phyloP scores from a whole-genome alignment of 2,888 invertebrate genomes.

The Lithophane socia region DNA sequence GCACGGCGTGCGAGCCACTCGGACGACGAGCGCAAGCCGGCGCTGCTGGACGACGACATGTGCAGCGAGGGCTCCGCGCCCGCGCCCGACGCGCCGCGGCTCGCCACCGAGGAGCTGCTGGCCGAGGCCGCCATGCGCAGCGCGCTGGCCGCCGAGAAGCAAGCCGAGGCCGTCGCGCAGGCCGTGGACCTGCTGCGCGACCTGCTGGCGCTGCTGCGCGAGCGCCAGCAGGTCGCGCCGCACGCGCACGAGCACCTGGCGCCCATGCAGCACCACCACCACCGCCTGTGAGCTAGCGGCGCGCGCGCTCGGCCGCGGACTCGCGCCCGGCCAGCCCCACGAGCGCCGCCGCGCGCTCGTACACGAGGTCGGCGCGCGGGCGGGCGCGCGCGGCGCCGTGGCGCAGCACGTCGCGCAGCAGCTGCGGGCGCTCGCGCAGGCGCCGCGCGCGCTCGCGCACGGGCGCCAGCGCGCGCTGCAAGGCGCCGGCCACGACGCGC shows the following conservation, averaged over 20 bases:
- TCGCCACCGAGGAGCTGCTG: slow-evolving; percentile 84
- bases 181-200: slow-evolving; percentile 80
- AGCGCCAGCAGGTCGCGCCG: slow-evolving; percentile 57
- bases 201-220: slow-evolving; percentile 89
- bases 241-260: slow-evolving; percentile 54
- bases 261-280: slow-evolving; percentile 62
- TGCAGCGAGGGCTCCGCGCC: slow-evolving; percentile 78
- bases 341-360: slow-evolving; percentile 91
- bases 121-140: slow-evolving; percentile 87
- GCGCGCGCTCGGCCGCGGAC: too few species aligned
- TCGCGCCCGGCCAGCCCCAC: slow-evolving; percentile 78
- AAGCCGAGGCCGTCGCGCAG: slow-evolving; percentile 83
- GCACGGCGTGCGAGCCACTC: slow-evolving; percentile 70
- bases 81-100: slow-evolving; percentile 69
- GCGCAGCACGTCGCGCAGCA: slow-evolving; percentile 75
- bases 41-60: slow-evolving; percentile 81
- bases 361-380: slow-evolving; percentile 91
- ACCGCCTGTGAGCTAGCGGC: slow-evolving; percentile 73
- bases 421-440: slow-evolving; percentile 90
- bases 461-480: slow-evolving; percentile 68
- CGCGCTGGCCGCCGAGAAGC: slow-evolving; percentile 86
- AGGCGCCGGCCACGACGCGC: slow-evolving; percentile 76
- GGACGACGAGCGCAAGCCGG: slow-evolving; percentile 83
- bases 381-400: slow-evolving; percentile 92
- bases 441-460: slow-evolving; percentile 72